These are phyloP conservation scores for Drosophila gaucha DNA, from an alignment of 2,888 invertebrate species.

Conservation along the genomic window DNA sequence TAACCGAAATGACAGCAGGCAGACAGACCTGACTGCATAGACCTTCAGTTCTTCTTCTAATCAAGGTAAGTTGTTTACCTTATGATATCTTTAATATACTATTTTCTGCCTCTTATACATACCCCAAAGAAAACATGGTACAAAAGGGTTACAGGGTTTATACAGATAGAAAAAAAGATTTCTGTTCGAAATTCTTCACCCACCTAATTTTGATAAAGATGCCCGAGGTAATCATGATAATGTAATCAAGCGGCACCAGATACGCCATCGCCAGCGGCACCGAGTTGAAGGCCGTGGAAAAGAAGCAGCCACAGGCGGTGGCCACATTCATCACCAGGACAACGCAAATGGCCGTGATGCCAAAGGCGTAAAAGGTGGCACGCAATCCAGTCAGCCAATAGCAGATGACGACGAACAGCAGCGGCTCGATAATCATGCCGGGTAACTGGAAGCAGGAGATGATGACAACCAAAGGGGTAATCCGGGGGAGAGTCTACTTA, in stretches of 20 bases:
- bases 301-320: slow-evolving; percentile 94
- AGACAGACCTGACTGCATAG: not conserved
- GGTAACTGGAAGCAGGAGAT: slow-evolving; percentile 88
- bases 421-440: slow-evolving; percentile 92
- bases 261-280: slow-evolving; percentile 93
- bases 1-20: too few relatives aligned
- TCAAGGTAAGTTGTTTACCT: too few relatives aligned
- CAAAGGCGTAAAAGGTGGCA: slow-evolving; percentile 88
- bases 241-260: slow-evolving; percentile 93
- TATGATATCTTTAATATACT: not conserved
- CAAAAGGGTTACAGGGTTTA: not conserved
- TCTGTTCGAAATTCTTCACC: not conserved
- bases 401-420: slow-evolving; percentile 91
- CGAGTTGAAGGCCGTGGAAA: slow-evolving; percentile 93
- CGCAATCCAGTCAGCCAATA: slow-evolving; percentile 95
- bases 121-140: not conserved
- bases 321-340: slow-evolving; percentile 93
- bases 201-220: slow-evolving; percentile 93
- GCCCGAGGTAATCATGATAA: slow-evolving; percentile 94
- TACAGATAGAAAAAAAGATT: not conserved
- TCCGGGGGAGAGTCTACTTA: slow-evolving; percentile 84
- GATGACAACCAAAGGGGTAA: too few relatives aligned
- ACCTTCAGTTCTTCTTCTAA: not conserved
- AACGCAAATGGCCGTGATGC: slow-evolving; percentile 89
- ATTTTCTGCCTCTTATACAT: not conserved